These are phyloP conservation scores for Uloborus plumipes DNA, from an alignment of 2,888 invertebrate genomes.

Conservation along the genomic window DNA sequence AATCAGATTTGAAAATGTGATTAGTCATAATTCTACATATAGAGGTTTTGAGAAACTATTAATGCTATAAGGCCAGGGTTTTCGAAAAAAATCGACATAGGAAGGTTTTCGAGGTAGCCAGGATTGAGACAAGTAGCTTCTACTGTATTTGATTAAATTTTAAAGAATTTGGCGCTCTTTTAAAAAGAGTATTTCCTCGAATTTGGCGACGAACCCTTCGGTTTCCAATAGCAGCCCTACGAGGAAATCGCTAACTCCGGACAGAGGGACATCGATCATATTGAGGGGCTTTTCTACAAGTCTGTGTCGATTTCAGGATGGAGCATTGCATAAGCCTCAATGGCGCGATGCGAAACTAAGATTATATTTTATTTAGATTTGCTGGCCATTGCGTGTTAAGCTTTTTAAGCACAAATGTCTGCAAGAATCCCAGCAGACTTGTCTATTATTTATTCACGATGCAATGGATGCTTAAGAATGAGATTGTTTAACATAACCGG, in stretches of 20 bases:
- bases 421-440: too few relatives aligned
- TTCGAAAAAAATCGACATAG: too few relatives aligned
- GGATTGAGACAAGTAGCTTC: too few relatives aligned
- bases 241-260: slow-evolving; percentile 56
- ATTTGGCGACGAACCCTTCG: slow-evolving; percentile 37
- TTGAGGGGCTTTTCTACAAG: slow-evolving; percentile 56
- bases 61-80: too few relatives aligned
- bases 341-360: slow-evolving; percentile 31
- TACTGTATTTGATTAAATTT: too few relatives aligned
- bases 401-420: not conserved
- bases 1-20: too few relatives aligned
- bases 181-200: slow-evolving; percentile 26
- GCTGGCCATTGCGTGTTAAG: not conserved
- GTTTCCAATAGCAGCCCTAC: slow-evolving; percentile 56
- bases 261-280: slow-evolving; percentile 50
- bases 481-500: too few relatives aligned
- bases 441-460: too few relatives aligned
- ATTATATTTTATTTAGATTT: slow-evolving; percentile 45
- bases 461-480: too few relatives aligned
- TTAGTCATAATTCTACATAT: too few relatives aligned
- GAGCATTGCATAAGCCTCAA: slow-evolving; percentile 36
- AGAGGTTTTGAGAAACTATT: too few relatives aligned
- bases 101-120: too few relatives aligned
- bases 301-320: slow-evolving; percentile 58
- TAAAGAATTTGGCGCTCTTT: slow-evolving; percentile 35